Evolutionary conservation across 2,888 invertebrate genomes (phyloP), one percentile per base, ranked within the genome.

Genomic region (Liodrosophila aerea): DNA sequence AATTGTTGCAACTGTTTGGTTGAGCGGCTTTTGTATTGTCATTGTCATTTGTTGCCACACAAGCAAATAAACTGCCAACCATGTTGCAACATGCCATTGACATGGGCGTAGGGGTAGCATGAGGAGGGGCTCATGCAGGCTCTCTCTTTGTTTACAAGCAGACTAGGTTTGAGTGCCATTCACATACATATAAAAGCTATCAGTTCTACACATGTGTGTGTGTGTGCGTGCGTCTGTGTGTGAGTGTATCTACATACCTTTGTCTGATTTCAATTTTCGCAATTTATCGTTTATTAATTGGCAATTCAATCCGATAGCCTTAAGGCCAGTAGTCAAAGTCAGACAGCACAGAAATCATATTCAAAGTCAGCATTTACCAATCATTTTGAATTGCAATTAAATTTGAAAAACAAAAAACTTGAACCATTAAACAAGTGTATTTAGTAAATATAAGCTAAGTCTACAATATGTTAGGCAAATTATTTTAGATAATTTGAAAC

Each of bases 201-300:
- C 34, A 43, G 15, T 31, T 18, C n/a, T 11, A 4, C n/a, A 15
- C 15, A 7, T 52, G 9, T 41, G 3, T n/a, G 11, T 31, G 36
- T 37, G 27, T 40, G 29, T 49, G 27, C 31, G 41, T 43, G 11
- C 27, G 47, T 12, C 18, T 37, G 40, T 15, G 9, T 52, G 22
- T 9, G 29, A 22, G 63, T 39, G 43, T 33, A 27, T 2, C 15
- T 47, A 52, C 13, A 29, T 39, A 41, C 27, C 29, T 52, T 36
- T 43, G 53, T 47, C 50, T 39, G 70, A 52, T 73, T 77, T 73
- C 70, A 73, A 69, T 73, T 73, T 73, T 40, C 22, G 22, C 86
- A 64, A 63, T 68, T 60, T 63, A 33, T 62, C 67, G 67, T 85
- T 80, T 86, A 85, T 86, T 80, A 80, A 86, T 80, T 86, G 85